phyloP scores from a whole-genome alignment of 2,797 vertebrate genomes.

The Chaunax sp. region DNA sequence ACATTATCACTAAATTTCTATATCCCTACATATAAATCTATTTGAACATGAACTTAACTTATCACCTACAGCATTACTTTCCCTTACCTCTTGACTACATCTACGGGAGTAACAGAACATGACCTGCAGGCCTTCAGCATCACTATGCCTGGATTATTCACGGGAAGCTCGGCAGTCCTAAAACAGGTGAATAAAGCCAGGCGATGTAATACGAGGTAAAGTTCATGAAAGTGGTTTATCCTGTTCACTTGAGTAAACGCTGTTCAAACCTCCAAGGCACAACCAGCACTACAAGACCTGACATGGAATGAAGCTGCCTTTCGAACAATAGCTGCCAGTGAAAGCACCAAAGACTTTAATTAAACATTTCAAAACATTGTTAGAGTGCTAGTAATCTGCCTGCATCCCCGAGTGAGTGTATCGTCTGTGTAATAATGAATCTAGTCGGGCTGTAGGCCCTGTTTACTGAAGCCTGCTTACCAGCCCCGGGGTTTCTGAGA shows the following conservation, averaged over 20 bases:
- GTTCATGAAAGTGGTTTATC: conserved; percentile 11
- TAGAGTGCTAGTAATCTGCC: conserved; percentile 51
- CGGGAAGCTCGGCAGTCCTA: conserved; percentile 13
- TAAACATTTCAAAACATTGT: conserved; percentile 51
- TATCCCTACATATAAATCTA: neutral
- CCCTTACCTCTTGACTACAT: neutral
- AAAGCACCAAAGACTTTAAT: conserved; percentile 39
- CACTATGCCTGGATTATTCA: conserved; percentile 1
- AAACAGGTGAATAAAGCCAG: conserved; percentile 7
- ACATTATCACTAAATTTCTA: neutral
- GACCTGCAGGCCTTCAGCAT: conserved; percentile 7
- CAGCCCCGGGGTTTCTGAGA: conserved; percentile 80
- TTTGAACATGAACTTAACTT: neutral
- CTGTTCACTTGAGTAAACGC: conserved; percentile 31
- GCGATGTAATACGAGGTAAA: conserved; percentile 14
- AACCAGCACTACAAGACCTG: conserved; percentile 7
- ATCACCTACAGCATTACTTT: neutral
- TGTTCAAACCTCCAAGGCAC: conserved; percentile 4
- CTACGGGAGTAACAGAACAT: conserved; percentile 18
- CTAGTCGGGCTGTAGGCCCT: conserved; percentile 52
- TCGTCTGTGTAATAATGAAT: conserved; percentile 53
- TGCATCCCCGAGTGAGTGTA: conserved; percentile 49
- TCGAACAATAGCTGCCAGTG: conserved; percentile 55
- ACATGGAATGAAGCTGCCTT: conserved; percentile 35
- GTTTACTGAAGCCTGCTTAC: conserved; percentile 74